Base-by-base conservation (phyloP, 2,797 vertebrate species). In the Brachyalestes nurse region DNA sequence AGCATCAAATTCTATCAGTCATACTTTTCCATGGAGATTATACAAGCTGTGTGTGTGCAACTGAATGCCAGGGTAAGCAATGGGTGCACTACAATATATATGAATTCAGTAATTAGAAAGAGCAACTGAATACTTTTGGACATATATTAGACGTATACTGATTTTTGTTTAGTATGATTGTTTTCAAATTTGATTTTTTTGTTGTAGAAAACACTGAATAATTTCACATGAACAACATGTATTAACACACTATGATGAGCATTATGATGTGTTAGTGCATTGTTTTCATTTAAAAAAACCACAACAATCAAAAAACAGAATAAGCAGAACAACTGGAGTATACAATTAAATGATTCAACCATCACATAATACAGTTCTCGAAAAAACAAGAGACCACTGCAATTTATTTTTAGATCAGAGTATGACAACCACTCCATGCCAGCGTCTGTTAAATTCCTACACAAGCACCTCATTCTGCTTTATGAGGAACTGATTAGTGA, bases 161-260 rank as follows among this genome's bases (percentile, higher is more conserved):
- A 42, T 66, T 66, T 17, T 67, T 45, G 38, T 45, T n/a, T 67
- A 40, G 64, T 40, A 19, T 51, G 45, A 45, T 28, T 70, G 23
- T 45, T n/a, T 51, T 13, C 3, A 51, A 4, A 4, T 51, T 10
- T 45, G 13, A 72, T 40, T 23, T 9, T 21, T 47, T 53, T 7
- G 21, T 3, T 28, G 1, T 53, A 14, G 21, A 51, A 70, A 78
- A 34, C 60, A 45, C 45, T 70, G 19, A 55, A 51, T 42, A 28
- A 71, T 47, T 55, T 45, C 14, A 80, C 23, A 67, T 9, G n/a
- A 57, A 47, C 58, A 77, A n/a, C 40, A 73, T 78, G 47, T 53
- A 69, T 82, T 65, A 78, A 76, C 75, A 78, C 62, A 82, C 76
- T 61, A 82, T 78, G 81, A 82, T 82, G 81, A 82, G 81, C 72